Base-by-base conservation (phyloP, 2,888 invertebrate species). In the Hoplodrina ambigua region DNA sequence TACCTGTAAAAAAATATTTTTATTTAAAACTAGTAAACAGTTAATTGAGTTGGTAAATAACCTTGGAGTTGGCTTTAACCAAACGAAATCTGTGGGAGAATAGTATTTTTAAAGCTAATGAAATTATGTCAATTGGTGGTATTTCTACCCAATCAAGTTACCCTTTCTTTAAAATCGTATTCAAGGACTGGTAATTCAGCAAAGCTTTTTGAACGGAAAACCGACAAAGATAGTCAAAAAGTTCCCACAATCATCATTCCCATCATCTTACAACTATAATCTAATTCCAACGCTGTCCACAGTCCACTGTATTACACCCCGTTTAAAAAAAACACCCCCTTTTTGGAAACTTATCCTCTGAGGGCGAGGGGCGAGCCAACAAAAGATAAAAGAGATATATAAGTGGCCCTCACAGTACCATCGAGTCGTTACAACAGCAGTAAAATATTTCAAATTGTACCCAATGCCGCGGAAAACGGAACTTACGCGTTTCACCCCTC, bases 361-460 rank as follows among this genome's bases (percentile, higher is more conserved):
- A 92, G 94, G 94, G 93, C 92, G 87, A 91, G 91, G 93, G 94
- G 90, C 90, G 89, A 91, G 91, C 91, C 88, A 91, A 92, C 93
- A 93, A 94, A 93, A 95, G 95, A 96, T 96, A 95, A 95, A 95
- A 94, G 94, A 93, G 94, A 96, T 94, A 95, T 95, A 95, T 94
- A 95, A 96, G 95, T 95, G 93, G 95, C 94, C 94, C 94, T 94
- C 93, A 93, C 94, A 93, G 91, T 90, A 92, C 94, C 94, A 96
- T 95, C 95, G 94, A 94, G 95, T 96, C 96, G 95, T 96, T 96
- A 96, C 94, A 96, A 95, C 90, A 92, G 91, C 91, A 94, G 92
- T 96, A 94, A 95, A 94, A 96, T 96, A 96, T 96, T 96, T 96
- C 96, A 96, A 96, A 96, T 95, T 93, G 95, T 93, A 94, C 94